Base-by-base conservation (phyloP, 2,113 vertebrate genomes). In the Ifrita kowaldi region DNA sequence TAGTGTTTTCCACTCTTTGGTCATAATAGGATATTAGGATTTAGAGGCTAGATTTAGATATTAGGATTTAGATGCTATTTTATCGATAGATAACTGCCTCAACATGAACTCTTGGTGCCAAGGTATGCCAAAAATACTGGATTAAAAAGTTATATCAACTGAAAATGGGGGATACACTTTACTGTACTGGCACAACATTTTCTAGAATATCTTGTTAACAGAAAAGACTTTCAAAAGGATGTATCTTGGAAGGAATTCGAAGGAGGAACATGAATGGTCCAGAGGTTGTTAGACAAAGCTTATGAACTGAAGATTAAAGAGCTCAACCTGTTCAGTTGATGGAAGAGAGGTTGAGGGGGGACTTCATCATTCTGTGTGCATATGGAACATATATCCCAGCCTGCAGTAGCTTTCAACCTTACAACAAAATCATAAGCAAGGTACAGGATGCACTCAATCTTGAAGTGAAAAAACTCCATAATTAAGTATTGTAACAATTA, bases 271-370 rank as follows among this genome's bases (percentile, higher is more conserved):
- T 0, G 2, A 86, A 55, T 67, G 52, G 47, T 88, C 55, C 47
- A n/a, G 50, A 77, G 42, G 7, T 63, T 46, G 47, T 83, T 81
- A 67, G 57, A 76, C 46, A 81, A 93, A 67, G 63, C 55, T 88
- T 90, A 74, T 26, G 74, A 88, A 79, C 65, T 67, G 62, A 83
- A 77, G 59, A 88, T 90, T 86, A 93, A 93, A 88, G 59, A 88
- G 39, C 68, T 95, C 49, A 81, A 53, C 33, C 50, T 78, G 39
- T 77, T 94, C 22, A 69, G 18, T 50, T 73, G 75, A 93, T 83
- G 78, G 92, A 90, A 91, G 85, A 74, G 50, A n/a, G 28, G 14
- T 33, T 80, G 78, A 68, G 22, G 24, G 8, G 17, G 32, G 4
- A 18, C 32, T 85, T 83, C 88, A 79, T 89, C 8, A 20, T 32